phyloP scores from a whole-genome alignment of 2,113 vertebrate species.

The Callaeas wilsoni region DNA sequence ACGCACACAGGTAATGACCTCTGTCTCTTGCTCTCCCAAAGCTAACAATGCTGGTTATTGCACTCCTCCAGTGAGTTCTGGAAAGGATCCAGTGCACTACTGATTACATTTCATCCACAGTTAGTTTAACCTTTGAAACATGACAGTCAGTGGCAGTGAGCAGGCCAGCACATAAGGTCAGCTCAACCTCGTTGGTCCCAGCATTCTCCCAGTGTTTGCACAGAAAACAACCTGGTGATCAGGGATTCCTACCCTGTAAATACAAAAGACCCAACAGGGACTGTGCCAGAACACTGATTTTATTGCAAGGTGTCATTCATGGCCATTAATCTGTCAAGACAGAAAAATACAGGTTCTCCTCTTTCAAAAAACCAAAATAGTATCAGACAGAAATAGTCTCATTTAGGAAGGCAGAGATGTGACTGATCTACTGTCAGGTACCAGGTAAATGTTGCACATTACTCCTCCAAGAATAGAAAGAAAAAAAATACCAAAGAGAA shows the following conservation, averaged over 20 bases:
- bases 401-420: neutral
- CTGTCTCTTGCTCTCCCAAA: slow-evolving; percentile 65
- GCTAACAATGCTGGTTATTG: slow-evolving; percentile 47
- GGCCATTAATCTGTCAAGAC: neutral
- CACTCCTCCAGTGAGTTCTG: slow-evolving; percentile 50
- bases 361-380: neutral
- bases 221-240: slow-evolving; percentile 33
- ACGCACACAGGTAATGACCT: slow-evolving; percentile 63
- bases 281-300: neutral
- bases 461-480: neutral
- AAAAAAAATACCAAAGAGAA: neutral
- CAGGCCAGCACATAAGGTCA: slow-evolving; percentile 66
- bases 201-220: slow-evolving; percentile 55
- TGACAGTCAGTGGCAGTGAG: slow-evolving; percentile 52
- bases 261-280: neutral
- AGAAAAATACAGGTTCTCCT: neutral
- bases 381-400: neutral
- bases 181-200: slow-evolving; percentile 50
- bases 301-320: neutral
- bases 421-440: neutral
- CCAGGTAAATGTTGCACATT: neutral
- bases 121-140: slow-evolving; percentile 78
- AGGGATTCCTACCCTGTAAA: slow-evolving; percentile 32
- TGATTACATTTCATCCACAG: slow-evolving; percentile 65
- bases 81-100: slow-evolving; percentile 57